phyloP scores from a whole-genome alignment of 2,888 invertebrate genomes.

The Hermaeophaga mercurialis region DNA sequence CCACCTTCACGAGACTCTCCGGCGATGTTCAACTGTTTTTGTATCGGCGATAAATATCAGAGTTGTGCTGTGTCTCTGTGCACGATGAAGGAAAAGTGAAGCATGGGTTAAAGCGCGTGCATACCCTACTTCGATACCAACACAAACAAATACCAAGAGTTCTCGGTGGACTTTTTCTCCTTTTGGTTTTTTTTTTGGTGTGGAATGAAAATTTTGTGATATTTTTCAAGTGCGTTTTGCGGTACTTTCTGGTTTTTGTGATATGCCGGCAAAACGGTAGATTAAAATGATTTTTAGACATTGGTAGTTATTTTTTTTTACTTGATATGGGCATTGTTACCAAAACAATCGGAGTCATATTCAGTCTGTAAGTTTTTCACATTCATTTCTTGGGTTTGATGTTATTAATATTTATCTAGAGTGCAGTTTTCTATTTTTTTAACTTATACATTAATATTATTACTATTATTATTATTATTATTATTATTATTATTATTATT shows the following conservation, averaged over 20 bases:
- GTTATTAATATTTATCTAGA: too few species aligned
- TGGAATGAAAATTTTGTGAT: slow-evolving; percentile 1
- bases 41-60: slow-evolving; percentile 15
- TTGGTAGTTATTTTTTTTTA: slow-evolving; percentile 4
- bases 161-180: not conserved
- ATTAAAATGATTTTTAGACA: slow-evolving; percentile 5
- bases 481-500: too few species aligned
- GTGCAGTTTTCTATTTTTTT: too few species aligned
- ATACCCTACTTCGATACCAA: slow-evolving; percentile 18
- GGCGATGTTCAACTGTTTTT: slow-evolving; percentile 18
- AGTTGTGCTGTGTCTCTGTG: slow-evolving; percentile 13
- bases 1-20: slow-evolving; percentile 36
- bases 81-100: slow-evolving; percentile 2
- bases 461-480: too few species aligned
- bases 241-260: not conserved
- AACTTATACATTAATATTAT: too few species aligned
- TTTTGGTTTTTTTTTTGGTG: slow-evolving; percentile 2
- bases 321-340: slow-evolving; percentile 73
- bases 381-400: too few species aligned
- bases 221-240: not conserved
- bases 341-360: slow-evolving; percentile 78
- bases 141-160: not conserved
- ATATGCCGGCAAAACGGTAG: not conserved
- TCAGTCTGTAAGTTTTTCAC: slow-evolving; percentile 76
- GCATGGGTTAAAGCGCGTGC: slow-evolving; percentile 21